Evolutionary conservation across 2,888 invertebrate genomes (phyloP).

Genomic region (Drosophila lacicola): DNA sequence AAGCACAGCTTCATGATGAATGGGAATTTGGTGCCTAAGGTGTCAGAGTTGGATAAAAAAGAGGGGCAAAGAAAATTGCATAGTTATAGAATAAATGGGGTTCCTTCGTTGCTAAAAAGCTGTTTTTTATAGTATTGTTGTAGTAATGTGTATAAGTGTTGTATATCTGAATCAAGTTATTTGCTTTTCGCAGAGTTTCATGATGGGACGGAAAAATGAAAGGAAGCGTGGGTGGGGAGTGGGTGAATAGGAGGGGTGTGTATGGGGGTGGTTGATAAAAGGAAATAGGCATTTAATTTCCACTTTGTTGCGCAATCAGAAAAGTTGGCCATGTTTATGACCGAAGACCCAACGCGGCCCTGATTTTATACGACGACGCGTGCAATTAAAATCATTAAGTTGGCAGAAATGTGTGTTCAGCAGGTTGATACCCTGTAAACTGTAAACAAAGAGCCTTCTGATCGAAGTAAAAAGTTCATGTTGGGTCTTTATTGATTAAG

Average conservation of each 20-base stretch:
- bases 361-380: constrained; percentile 22
- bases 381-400: constrained; percentile 51
- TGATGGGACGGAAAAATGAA: neutral
- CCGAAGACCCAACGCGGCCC: constrained; percentile 2
- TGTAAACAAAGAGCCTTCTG: too few species aligned
- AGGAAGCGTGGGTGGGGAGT: neutral
- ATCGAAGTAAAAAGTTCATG: too few species aligned
- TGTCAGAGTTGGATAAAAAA: constrained; percentile 4
- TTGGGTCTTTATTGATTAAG: too few species aligned
- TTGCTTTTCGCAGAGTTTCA: constrained; percentile 71
- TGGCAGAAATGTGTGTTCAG: neutral
- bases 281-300: constrained; percentile 23
- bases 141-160: constrained; percentile 79
- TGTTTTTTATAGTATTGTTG: constrained; percentile 57
- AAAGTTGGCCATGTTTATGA: constrained; percentile 27
- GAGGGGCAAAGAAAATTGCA: constrained; percentile 50
- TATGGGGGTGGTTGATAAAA: neutral
- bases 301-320: constrained; percentile 33
- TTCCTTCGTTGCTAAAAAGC: constrained; percentile 42
- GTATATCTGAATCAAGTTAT: constrained; percentile 77
- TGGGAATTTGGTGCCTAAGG: constrained; percentile 96
- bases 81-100: constrained; percentile 61
- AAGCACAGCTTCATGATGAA: constrained; percentile 99
- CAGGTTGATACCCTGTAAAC: neutral
- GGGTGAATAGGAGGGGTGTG: neutral